phyloP scores from a whole-genome alignment of 1,140 invertebrate genomes.

The Caenorhabditis briggsae region DNA sequence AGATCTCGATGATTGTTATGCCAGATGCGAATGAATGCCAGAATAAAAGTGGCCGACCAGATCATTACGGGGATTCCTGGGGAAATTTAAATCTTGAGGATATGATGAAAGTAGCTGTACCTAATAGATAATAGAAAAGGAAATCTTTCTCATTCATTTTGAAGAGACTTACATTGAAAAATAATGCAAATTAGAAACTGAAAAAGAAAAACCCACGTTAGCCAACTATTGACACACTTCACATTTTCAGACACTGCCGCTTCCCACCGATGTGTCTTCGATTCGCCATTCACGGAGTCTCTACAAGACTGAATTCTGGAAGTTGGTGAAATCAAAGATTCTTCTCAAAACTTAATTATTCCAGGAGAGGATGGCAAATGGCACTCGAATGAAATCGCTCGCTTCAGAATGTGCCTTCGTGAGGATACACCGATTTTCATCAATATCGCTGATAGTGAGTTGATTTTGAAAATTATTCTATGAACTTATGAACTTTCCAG shows the following conservation, averaged over 20 bases:
- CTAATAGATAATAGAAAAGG: neutral
- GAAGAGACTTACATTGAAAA: no score
- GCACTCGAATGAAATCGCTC: neutral
- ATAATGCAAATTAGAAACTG: neutral
- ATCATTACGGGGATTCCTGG: neutral
- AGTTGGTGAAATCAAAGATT: neutral
- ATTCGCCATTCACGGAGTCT: neutral
- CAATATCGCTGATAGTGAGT: constrained; percentile 21
- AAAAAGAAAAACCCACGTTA: neutral
- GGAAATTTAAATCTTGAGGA: neutral
- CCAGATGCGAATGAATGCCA: constrained; percentile 5
- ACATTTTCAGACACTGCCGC: constrained; percentile 12
- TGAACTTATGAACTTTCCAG: neutral
- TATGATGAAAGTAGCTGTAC: neutral
- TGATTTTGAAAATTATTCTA: neutral
- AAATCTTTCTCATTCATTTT: constrained; percentile 6
- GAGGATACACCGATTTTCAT: constrained; percentile 26
- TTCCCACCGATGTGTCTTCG: constrained; percentile 32
- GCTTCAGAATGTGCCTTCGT: constrained; percentile 41
- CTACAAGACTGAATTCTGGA: neutral
- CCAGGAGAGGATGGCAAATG: neutral
- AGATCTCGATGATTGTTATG: neutral
- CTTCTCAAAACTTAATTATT: neutral
- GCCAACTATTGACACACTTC: neutral
- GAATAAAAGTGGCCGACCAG: neutral